phyloP scores from a whole-genome alignment of 2,888 invertebrate genomes.

The Zygothrica quintamaculata region DNA sequence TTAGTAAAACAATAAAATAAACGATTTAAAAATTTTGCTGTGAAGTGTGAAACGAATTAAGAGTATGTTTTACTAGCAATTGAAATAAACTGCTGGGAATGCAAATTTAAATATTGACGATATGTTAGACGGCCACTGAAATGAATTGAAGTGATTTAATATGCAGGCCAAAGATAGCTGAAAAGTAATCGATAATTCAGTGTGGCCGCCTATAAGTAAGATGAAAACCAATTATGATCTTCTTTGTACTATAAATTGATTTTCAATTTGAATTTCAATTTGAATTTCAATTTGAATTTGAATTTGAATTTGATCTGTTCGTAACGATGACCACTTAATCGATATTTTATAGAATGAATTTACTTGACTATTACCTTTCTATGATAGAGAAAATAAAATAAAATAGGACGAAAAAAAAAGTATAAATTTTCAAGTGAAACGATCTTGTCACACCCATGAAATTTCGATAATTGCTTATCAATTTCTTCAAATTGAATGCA shows the following conservation, averaged over 20 bases:
- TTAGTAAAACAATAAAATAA: constrained; percentile 25
- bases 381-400: constrained; percentile 47
- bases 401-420: constrained; percentile 36
- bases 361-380: constrained; percentile 42
- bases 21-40: constrained; percentile 59
- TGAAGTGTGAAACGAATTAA: constrained; percentile 64
- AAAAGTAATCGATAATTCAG: constrained; percentile 46
- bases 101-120: constrained; percentile 68
- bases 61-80: constrained; percentile 53
- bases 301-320: constrained; percentile 41
- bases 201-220: constrained; percentile 34
- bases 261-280: constrained; percentile 13
- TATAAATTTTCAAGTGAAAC: constrained; percentile 46
- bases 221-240: constrained; percentile 48
- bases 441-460: constrained; percentile 73
- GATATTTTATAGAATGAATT: constrained; percentile 83
- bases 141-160: constrained; percentile 25
- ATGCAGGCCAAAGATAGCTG: constrained; percentile 14
- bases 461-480: constrained; percentile 82
- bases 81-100: constrained; percentile 71
- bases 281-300: constrained; percentile 25
- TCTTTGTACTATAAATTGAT: constrained; percentile 17
- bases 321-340: constrained; percentile 84
- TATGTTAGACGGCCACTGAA: constrained; percentile 58
- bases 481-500: constrained; percentile 58